These are phyloP conservation scores for Cryptophagus acutangulus DNA, from an alignment of 2,888 invertebrate genomes.

Conservation along the genomic window DNA sequence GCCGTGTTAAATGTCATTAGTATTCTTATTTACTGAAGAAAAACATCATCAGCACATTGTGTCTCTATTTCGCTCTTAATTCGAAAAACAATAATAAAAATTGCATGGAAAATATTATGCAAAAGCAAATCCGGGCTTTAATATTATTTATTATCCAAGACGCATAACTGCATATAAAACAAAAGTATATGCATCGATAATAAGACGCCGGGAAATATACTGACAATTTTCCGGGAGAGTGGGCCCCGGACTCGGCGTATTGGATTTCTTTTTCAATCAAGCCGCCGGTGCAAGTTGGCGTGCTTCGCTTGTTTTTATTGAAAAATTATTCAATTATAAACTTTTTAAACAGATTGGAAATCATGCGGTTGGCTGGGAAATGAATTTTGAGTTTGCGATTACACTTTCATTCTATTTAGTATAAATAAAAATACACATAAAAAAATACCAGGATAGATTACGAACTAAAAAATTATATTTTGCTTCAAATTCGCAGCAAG, in stretches of 20 bases:
- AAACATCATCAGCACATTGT: no score
- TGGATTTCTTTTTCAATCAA: constrained; percentile 44
- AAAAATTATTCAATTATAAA: constrained; percentile 50
- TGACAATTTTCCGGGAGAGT: constrained; percentile 40
- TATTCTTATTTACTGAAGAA: no score
- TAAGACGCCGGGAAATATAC: constrained; percentile 37
- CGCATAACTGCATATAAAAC: constrained; percentile 28
- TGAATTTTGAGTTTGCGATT: constrained; percentile 29
- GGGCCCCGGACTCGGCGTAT: constrained; percentile 28
- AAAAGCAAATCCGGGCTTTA: no score
- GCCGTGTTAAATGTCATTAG: not conserved
- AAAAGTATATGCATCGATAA: constrained; percentile 39
- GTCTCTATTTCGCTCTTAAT: no score
- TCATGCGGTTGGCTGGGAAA: constrained; percentile 41
- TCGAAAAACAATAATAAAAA: no score
- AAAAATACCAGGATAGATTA: no score
- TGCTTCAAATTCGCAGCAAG: no score
- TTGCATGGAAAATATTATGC: no score
- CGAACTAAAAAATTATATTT: no score
- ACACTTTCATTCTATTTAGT: constrained; percentile 6
- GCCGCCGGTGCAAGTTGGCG: constrained; percentile 25
- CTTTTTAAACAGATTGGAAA: constrained; percentile 49
- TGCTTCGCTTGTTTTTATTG: constrained; percentile 48
- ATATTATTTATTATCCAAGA: no score
- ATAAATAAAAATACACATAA: no score